These are phyloP conservation scores for Cygnus olor DNA, from an alignment of 2,797 vertebrate species.

Conservation along the genomic window DNA sequence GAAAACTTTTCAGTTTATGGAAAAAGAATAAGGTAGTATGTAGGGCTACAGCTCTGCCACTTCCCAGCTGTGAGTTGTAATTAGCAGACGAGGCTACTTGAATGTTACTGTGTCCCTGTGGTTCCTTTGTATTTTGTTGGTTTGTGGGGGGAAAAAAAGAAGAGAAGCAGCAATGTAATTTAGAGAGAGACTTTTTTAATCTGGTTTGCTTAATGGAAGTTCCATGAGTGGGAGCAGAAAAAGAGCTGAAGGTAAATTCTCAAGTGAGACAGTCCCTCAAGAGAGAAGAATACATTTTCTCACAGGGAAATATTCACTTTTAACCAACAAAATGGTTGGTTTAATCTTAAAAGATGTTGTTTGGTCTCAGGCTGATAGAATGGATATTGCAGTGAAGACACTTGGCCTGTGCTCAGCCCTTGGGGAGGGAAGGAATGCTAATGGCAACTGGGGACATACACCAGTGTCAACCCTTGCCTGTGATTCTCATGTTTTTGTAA, in stretches of 20 bases:
- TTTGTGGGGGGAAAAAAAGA: not conserved
- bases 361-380: constrained; percentile 30
- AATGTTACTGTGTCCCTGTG: not conserved
- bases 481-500: constrained; percentile 14
- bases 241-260: not conserved
- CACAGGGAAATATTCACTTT: constrained; percentile 12
- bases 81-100: not conserved
- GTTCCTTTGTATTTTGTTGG: not conserved
- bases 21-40: not conserved
- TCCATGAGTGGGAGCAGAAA: not conserved
- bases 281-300: not conserved
- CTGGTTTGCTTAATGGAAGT: not conserved
- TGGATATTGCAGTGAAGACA: constrained; percentile 19
- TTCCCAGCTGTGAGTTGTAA: not conserved
- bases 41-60: not conserved
- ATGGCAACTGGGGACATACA: not conserved
- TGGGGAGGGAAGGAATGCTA: constrained; percentile 19
- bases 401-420: constrained; percentile 5
- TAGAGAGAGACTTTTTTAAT: not conserved
- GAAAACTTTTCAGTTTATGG: not conserved
- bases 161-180: not conserved
- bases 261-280: not conserved
- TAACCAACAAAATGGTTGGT: not conserved
- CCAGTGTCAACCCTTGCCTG: not conserved
- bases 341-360: constrained; percentile 20